Evolutionary conservation across 35 echinoderm and acorn worm genomes (phyloP).

Genomic region (Hemicentrotus pulcherrimus): DNA sequence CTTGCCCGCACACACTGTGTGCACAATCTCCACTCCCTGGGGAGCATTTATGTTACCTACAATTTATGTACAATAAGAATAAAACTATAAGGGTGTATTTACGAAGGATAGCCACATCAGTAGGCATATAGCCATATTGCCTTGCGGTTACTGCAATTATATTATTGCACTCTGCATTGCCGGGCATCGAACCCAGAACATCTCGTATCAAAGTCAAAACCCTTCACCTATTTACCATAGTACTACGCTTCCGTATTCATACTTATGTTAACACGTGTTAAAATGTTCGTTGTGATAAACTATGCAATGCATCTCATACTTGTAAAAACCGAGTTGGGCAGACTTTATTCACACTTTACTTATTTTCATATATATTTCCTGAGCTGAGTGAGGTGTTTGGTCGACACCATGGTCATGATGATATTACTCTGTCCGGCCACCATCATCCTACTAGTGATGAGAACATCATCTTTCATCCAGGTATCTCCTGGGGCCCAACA

Average conservation of each 20-base stretch:
- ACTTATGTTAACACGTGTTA: not conserved
- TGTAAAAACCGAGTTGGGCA: not conserved
- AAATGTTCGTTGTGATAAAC: not conserved
- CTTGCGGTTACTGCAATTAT: too few relatives aligned
- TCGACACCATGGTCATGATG: not conserved
- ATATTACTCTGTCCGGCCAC: not conserved
- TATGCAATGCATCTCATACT: not conserved
- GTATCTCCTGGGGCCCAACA: not conserved
- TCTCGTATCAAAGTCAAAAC: not conserved
- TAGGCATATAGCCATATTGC: too few relatives aligned
- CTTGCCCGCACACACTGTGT: too few relatives aligned
- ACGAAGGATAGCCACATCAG: too few relatives aligned
- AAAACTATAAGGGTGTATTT: too few relatives aligned
- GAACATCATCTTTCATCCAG: not conserved
- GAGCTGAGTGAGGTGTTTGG: not conserved
- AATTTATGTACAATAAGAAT: too few relatives aligned
- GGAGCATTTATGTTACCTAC: too few relatives aligned
- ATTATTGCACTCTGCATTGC: too few relatives aligned
- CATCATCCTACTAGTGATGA: not conserved
- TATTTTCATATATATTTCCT: not conserved
- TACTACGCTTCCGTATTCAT: not conserved
- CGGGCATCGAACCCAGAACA: too few relatives aligned
- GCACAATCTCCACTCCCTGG: too few relatives aligned
- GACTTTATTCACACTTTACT: too few relatives aligned
- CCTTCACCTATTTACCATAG: not conserved